phyloP scores from a whole-genome alignment of 2,797 vertebrate species.

The Xiphophorus birchmanni region DNA sequence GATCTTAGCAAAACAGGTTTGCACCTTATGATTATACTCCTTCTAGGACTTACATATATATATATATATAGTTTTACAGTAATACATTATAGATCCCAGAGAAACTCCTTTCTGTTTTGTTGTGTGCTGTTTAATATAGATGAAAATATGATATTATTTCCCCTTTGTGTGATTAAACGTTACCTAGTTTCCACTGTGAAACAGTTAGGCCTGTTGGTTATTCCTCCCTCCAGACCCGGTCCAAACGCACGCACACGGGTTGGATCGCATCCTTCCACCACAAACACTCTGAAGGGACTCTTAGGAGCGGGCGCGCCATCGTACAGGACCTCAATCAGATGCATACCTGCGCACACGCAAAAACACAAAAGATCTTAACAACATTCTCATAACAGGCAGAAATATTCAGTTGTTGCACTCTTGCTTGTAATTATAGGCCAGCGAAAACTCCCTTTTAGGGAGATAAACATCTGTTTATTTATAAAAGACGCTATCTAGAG shows the following conservation, averaged over 20 bases:
- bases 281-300: slow-evolving; percentile 93
- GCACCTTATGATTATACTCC: not conserved
- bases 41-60: not conserved
- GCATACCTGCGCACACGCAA: slow-evolving; percentile 82
- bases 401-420: slow-evolving; percentile 34
- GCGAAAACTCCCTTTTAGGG: slow-evolving; percentile 59
- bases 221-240: slow-evolving; percentile 90
- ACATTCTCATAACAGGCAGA: slow-evolving; percentile 34
- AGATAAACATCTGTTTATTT: slow-evolving; percentile 72
- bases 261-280: slow-evolving; percentile 94
- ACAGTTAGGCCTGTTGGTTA: slow-evolving; percentile 91
- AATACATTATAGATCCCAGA: not conserved
- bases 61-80: not conserved
- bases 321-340: slow-evolving; percentile 91
- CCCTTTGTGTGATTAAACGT: slow-evolving; percentile 1
- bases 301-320: slow-evolving; percentile 89
- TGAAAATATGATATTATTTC: not conserved
- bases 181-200: slow-evolving; percentile 98
- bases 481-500: slow-evolving; percentile 53
- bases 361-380: slow-evolving; percentile 2
- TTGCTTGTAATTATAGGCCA: slow-evolving; percentile 49
- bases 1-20: not conserved
- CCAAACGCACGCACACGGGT: slow-evolving; percentile 91
- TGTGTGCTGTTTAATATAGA: not conserved
- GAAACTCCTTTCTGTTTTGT: not conserved